Evolutionary conservation across 1,140 invertebrate genomes (phyloP).

Genomic region (Trichonephila clavata): DNA sequence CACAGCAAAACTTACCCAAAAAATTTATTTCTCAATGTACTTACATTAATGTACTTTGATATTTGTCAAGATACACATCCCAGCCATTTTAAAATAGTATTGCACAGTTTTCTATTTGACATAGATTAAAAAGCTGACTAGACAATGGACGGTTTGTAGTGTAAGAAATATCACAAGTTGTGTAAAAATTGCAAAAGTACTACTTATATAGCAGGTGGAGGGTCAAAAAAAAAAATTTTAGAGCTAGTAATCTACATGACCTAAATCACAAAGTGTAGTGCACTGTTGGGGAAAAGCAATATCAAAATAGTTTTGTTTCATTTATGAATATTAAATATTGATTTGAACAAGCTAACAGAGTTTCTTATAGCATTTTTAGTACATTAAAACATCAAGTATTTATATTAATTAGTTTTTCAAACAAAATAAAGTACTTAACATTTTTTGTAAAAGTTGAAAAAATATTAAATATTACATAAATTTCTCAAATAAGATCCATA

Average conservation of each 20-base stretch:
- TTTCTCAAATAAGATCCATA: too few relatives aligned
- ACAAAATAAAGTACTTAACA: too few relatives aligned
- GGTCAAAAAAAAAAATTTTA: neutral
- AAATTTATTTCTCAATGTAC: neutral
- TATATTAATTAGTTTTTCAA: too few relatives aligned
- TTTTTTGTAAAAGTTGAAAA: too few relatives aligned
- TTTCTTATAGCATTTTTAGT: too few relatives aligned
- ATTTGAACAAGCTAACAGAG: too few relatives aligned
- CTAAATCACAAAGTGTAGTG: neutral
- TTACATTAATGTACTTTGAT: conserved; percentile 23
- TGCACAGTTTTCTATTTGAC: neutral
- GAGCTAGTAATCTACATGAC: neutral
- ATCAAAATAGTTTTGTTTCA: too few relatives aligned
- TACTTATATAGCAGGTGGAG: neutral
- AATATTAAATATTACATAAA: too few relatives aligned
- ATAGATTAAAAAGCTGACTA: conserved; percentile 24
- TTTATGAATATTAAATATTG: too few relatives aligned
- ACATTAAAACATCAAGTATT: too few relatives aligned
- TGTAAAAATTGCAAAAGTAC: conserved; percentile 19
- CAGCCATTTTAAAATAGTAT: neutral
- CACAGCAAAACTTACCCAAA: neutral
- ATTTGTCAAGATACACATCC: conserved; percentile 1
- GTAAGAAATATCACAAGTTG: conserved; percentile 13
- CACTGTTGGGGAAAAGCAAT: too few relatives aligned
- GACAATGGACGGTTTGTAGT: neutral